Percentiles rank a stretch among this genome's conserved stretches.
Evolutionary conservation across 2,113 vertebrate genomes (phyloP).

Genomic region (Prionailurus viverrinus): DNA sequence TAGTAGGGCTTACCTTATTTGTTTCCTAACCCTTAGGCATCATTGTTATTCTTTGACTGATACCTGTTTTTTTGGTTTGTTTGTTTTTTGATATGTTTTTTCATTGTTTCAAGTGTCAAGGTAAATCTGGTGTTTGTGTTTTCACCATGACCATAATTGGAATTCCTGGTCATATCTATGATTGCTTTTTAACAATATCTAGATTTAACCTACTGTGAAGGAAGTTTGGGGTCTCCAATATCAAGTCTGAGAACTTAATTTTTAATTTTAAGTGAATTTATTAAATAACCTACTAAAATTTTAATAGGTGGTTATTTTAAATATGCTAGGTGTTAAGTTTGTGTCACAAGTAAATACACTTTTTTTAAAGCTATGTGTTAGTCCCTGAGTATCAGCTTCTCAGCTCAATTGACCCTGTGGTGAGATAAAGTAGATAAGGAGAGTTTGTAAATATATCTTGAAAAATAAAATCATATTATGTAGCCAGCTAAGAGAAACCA

Average conservation of each 20-base stretch:
- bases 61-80: too few relatives aligned
- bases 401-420: background rate
- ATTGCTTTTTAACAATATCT: background rate
- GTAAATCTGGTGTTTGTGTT: background rate
- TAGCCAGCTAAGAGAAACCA: background rate
- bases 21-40: background rate
- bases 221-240: background rate
- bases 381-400: background rate
- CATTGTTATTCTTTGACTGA: background rate
- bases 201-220: background rate
- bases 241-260: background rate
- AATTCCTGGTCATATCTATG: background rate
- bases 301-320: constrained; percentile 9
- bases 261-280: background rate
- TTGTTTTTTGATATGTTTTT: background rate
- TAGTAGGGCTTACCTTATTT: background rate
- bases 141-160: background rate
- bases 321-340: background rate
- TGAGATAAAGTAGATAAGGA: background rate
- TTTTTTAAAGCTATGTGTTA: background rate
- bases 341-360: background rate
- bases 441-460: background rate
- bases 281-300: background rate
- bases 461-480: constrained; percentile 34
- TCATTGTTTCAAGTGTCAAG: background rate